Evolutionary conservation across 1,140 invertebrate species (phyloP), one percentile per base, ranked within the genome.

Genomic region (Drosophila subobscura): DNA sequence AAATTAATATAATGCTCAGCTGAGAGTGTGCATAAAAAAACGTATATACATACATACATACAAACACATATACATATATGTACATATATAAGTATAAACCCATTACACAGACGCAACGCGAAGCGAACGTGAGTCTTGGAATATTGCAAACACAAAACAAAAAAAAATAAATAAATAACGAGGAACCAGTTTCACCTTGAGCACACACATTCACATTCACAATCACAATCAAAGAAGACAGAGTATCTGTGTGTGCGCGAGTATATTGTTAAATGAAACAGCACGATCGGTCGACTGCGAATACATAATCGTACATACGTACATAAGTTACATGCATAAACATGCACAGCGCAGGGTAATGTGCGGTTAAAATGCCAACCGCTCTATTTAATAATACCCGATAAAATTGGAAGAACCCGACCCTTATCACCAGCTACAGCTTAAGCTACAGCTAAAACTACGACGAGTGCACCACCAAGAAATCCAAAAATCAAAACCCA

Each of bases 111-210:
- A 86, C 81, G 64, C 70, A 77, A 76, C 74, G 59, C 83, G 83
- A 83, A 86, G 59, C 83, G 83, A 83, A 86, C 83, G 83, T 86
- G 83, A 83, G 83, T 81, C 83, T 86, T 83, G 77, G 78, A 88
- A 75, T 72, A 88, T 88, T 88, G 83, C 78, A 74, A 86, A 86
- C 49, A 88, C 65, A 88, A 81, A 81, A 86, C 78, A 78, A 49
- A 74, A 78, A 49, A 70, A 68, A 68, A 68, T 68, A 68, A 68
- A 68, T 70, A 70, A 70, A 70, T 70, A 70, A 68, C 66, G 66
- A 86, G 83, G 83, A 86, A 86, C 83, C 83, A 86, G 83, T 86
- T 86, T 86, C 78, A 86, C 81, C 81, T 86, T 86, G 81, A 86
- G 81, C 56, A 56, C 52, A 57, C 66, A 59, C 55, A 45, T 6